Percentiles rank a stretch among this genome's conserved stretches.
These are phyloP conservation scores for Schmidtea mediterranea DNA, from an alignment of 1,140 invertebrate genomes.

Conservation along the genomic window DNA sequence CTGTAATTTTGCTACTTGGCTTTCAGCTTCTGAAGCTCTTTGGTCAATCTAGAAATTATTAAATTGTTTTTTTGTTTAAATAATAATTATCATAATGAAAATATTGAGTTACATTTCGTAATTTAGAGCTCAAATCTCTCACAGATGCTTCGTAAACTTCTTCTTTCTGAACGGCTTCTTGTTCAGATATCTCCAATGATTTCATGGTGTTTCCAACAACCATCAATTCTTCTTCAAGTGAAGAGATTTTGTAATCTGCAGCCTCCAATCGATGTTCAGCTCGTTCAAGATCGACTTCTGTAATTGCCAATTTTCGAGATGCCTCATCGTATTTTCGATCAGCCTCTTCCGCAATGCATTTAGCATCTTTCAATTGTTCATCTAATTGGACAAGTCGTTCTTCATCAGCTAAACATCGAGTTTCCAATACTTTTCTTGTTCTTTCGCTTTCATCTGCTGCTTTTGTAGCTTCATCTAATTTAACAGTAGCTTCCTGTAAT, in stretches of 20 bases:
- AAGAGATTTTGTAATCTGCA: conserved; percentile 97
- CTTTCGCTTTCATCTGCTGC: conserved; percentile 92
- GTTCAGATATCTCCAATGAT: conserved; percentile 93
- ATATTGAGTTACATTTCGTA: conserved; percentile 68
- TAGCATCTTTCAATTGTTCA: conserved; percentile 93
- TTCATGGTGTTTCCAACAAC: conserved; percentile 99
- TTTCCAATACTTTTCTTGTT: conserved; percentile 97
- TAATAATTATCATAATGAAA: no score
- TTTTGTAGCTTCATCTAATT: conserved; percentile 78
- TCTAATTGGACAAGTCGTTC: conserved; percentile 97
- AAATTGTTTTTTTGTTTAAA: no score
- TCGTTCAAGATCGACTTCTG: conserved; percentile 98
- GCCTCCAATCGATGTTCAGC: conserved; percentile 96
- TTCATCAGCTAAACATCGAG: conserved; percentile 93
- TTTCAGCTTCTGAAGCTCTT: conserved; percentile 14
- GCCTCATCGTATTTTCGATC: conserved; percentile 99
- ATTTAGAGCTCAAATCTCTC: conserved; percentile 85
- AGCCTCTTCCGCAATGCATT: conserved; percentile 96
- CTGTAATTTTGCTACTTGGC: conserved; percentile 12
- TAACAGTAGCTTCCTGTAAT: conserved; percentile 70
- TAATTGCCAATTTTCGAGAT: conserved; percentile 94
- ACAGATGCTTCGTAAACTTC: conserved; percentile 99
- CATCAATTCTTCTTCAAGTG: conserved; percentile 91
- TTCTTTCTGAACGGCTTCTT: conserved; percentile 98
- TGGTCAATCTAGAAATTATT: conserved; percentile 12